Conservation (phyloP, 2,888 invertebrate genomes). For the Sesia apiformis region DNA sequence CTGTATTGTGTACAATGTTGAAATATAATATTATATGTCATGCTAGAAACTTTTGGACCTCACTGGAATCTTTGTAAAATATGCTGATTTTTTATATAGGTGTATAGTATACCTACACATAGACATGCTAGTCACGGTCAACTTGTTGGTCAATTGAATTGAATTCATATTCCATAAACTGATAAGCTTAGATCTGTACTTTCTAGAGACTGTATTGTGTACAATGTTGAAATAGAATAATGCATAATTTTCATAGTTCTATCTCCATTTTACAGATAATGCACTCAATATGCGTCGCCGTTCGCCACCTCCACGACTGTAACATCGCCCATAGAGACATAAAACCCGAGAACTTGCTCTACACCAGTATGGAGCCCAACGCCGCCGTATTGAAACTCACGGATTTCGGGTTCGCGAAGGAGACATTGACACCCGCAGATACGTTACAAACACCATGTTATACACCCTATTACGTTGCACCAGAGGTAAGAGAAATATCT, state of each 20-base stretch:
- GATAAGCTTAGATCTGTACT: too few species aligned
- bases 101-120: neutral
- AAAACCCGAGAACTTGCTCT: slow-evolving; percentile 97
- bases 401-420: slow-evolving; percentile 99
- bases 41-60: too few species aligned
- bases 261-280: slow-evolving; percentile 80
- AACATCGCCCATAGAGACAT: slow-evolving; percentile 98
- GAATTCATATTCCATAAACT: too few species aligned
- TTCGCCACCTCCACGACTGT: slow-evolving; percentile 92
- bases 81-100: neutral
- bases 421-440: slow-evolving; percentile 85
- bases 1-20: too few species aligned
- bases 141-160: too few species aligned
- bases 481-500: slow-evolving; percentile 41
- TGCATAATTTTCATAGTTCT: too few species aligned
- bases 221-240: too few species aligned
- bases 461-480: slow-evolving; percentile 97
- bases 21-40: too few species aligned
- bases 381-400: slow-evolving; percentile 93
- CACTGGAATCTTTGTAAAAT: too few species aligned
- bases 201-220: too few species aligned
- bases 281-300: slow-evolving; percentile 96
- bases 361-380: slow-evolving; percentile 81
- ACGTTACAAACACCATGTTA: slow-evolving; percentile 98
- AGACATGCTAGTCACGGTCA: neutral